Evolutionary conservation across 2,888 invertebrate genomes (phyloP), one percentile per base, ranked within the genome.

Genomic region (Meta bourneti): DNA sequence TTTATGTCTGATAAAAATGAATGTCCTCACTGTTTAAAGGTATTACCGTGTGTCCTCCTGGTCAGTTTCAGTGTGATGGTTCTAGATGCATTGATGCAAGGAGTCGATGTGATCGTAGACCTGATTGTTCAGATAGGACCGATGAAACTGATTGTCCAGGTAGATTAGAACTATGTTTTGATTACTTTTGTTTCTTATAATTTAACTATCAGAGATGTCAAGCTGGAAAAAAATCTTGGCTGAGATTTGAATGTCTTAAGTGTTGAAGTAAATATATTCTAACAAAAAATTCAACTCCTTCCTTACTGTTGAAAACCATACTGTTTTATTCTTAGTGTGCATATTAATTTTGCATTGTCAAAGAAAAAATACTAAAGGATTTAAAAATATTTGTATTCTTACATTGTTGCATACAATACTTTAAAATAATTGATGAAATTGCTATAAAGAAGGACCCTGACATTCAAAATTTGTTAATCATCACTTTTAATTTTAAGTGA

Each of bases 101-200:
- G 4, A 95, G 95, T 94, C 94, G 94, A 89, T 96, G 96, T 94
- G 95, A 96, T 93, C 94, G 94, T 51, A 94, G 94, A 9, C 94
- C 95, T 93, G 95, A 95, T 93, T 96, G 95, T 94, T 94, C 95
- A 4, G 95, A 95, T 93, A 94, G 94, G 90, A 95, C 95, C 92
- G 95, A 96, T 94, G 95, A 96, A 94, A 90, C 93, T 16, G 94
- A 94, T 88, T 95, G 95, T 93, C 74, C 78, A 88, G 86, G 88
- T 84, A 89, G 77, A 34, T 70, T 70, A 61, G n/a, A 69, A 16
- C 51, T 79, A 49, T n/a, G n/a, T 78, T 75, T 34, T 75, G 0
- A 16, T 34, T 48, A 0, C 34, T 34, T 34, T 75, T 49, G 6
- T 9, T 75, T 2, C n/a, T n/a, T 71, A 19, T 19, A 71, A 71